A percentile compares a stretch with the other conserved stretches of the same genome.
Conservation (phyloP, 2,888 invertebrate species). For the Amblyjoppa proteus region DNA sequence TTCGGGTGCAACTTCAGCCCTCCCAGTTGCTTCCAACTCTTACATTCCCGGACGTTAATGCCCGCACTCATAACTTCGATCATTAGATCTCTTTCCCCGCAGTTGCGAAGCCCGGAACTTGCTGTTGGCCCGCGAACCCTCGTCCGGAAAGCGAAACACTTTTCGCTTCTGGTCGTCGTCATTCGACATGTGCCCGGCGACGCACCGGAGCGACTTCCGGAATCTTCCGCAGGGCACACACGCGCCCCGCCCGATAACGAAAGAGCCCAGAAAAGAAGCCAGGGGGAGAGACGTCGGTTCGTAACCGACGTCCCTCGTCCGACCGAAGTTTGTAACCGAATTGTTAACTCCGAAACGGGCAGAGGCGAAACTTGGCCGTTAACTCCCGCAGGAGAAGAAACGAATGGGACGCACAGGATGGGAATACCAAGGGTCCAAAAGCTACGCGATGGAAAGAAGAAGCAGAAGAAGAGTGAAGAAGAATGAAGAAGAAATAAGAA, state of each 20-base stretch:
- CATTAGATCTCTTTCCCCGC: conserved; percentile 52
- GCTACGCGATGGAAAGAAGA: conserved; percentile 43
- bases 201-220: neutral
- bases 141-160: conserved; percentile 9
- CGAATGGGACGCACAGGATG: conserved; percentile 65
- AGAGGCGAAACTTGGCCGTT: conserved; percentile 76
- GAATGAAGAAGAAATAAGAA: neutral
- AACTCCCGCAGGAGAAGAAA: conserved; percentile 75
- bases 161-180: conserved; percentile 19
- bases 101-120: neutral
- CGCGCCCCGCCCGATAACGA: conserved; percentile 19
- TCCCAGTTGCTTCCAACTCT: neutral
- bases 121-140: too few relatives aligned
- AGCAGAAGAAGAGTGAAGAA: conserved; percentile 23
- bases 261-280: conserved; percentile 15
- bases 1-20: neutral
- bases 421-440: conserved; percentile 50
- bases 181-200: neutral
- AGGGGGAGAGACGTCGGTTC: conserved; percentile 53
- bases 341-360: conserved; percentile 79
- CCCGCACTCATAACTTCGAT: conserved; percentile 28
- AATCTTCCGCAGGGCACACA: conserved; percentile 25
- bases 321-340: conserved; percentile 81
- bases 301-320: too few relatives aligned
- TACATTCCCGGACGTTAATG: neutral